Percentiles rank a stretch among this genome's conserved stretches.
phyloP scores from a whole-genome alignment of 2,888 invertebrate species.

The Scotopteryx bipunctaria region DNA sequence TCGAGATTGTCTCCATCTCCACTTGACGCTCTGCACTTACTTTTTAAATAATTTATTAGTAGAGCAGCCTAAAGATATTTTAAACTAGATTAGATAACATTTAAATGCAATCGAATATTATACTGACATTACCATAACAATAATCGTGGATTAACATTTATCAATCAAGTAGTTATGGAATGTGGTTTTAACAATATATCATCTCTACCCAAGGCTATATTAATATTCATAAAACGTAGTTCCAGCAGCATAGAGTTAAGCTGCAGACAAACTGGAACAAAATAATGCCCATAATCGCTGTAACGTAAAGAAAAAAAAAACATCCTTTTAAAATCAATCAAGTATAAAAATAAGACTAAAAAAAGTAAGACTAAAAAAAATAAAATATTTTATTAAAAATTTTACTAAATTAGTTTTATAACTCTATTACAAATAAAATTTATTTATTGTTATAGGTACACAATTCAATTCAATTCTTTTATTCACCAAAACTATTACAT shows the following conservation, averaged over 20 bases:
- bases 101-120: slow-evolving; percentile 11
- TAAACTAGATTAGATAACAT: not conserved
- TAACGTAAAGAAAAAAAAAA: not conserved
- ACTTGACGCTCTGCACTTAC: too few species aligned
- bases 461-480: too few species aligned
- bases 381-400: too few species aligned
- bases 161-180: slow-evolving; percentile 35
- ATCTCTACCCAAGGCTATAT: slow-evolving; percentile 33
- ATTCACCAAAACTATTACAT: too few species aligned
- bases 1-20: too few species aligned
- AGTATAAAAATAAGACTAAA: too few species aligned
- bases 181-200: slow-evolving; percentile 37
- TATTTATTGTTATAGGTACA: too few species aligned
- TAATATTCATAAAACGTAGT: slow-evolving; percentile 19
- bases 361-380: too few species aligned
- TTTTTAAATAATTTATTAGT: too few species aligned
- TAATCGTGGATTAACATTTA: slow-evolving; percentile 29
- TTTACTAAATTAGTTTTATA: too few species aligned
- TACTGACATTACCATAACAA: slow-evolving; percentile 15
- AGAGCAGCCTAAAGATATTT: not conserved
- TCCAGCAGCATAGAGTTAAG: slow-evolving; percentile 9
- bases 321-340: not conserved
- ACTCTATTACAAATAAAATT: too few species aligned
- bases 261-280: not conserved
- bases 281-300: not conserved